A percentile compares a stretch with the other conserved stretches of the same genome.
phyloP scores from a whole-genome alignment of 2,888 invertebrate genomes.

The Oligia latruncula region DNA sequence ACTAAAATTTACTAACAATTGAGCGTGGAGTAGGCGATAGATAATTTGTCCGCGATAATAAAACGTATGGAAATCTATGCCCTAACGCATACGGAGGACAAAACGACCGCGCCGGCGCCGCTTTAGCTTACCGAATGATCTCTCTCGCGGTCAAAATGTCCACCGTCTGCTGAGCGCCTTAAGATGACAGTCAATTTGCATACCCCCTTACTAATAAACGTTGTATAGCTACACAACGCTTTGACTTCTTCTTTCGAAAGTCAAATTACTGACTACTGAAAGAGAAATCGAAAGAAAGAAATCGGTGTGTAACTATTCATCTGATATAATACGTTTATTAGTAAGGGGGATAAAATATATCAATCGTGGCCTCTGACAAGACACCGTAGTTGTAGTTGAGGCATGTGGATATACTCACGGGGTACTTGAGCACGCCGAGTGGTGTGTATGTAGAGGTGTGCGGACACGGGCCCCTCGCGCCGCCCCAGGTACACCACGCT shows the following conservation, averaged over 20 bases:
- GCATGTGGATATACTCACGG: slow-evolving; percentile 87
- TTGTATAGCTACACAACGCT: too few species aligned
- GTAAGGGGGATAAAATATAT: too few species aligned
- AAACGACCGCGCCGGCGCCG: background rate
- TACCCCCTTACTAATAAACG: too few species aligned
- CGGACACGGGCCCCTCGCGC: slow-evolving; percentile 96
- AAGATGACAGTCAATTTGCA: background rate
- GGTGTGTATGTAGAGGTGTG: slow-evolving; percentile 97
- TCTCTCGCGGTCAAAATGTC: background rate
- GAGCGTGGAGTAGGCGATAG: background rate
- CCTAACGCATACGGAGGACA: background rate
- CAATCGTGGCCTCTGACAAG: too few species aligned
- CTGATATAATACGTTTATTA: too few species aligned
- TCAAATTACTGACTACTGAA: too few species aligned
- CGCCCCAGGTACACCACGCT: slow-evolving; percentile 98
- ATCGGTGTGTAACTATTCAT: too few species aligned
- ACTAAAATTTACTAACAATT: background rate
- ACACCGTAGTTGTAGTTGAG: too few species aligned
- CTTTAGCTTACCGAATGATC: background rate
- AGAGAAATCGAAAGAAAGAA: too few species aligned
- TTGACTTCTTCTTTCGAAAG: too few species aligned
- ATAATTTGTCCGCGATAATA: background rate
- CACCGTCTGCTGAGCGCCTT: background rate
- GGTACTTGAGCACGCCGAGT: slow-evolving; percentile 96
- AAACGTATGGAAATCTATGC: background rate